Evolutionary conservation across 2,113 vertebrate species (phyloP).

Genomic region (Heliornis fulica): DNA sequence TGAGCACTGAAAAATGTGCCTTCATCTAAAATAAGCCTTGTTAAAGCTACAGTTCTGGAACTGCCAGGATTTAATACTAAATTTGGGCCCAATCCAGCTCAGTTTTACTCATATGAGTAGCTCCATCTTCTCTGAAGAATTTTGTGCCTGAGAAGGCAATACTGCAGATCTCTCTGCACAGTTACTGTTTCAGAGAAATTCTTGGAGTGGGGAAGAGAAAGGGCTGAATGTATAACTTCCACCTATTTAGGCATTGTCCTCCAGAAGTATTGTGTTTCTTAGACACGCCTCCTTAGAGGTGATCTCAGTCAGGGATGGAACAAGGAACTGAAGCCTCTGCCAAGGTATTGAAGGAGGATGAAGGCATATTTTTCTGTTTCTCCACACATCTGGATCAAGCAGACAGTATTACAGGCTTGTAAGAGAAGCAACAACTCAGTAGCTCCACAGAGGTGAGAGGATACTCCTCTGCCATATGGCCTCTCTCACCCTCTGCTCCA

Average conservation of each 20-base stretch:
- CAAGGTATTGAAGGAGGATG: neutral
- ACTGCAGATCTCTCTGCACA: neutral
- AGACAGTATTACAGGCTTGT: accelerated
- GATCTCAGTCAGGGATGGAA: neutral
- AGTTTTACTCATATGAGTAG: slow-evolving; percentile 7
- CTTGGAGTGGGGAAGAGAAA: neutral
- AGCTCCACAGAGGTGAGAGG: accelerated
- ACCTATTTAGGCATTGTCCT: accelerated
- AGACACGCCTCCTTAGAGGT: accelerated
- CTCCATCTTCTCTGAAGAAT: neutral
- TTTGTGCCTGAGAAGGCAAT: neutral
- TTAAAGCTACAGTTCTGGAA: slow-evolving; percentile 17
- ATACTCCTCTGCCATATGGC: accelerated
- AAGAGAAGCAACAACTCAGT: accelerated
- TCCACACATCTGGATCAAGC: neutral
- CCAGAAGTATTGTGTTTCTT: accelerated
- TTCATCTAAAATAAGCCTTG: slow-evolving; percentile 59
- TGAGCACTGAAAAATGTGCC: slow-evolving; percentile 49
- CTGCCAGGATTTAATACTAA: neutral
- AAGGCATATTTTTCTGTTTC: neutral
- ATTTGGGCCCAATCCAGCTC: neutral
- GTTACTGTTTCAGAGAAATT: neutral
- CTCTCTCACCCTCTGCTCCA: neutral
- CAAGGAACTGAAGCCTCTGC: neutral
- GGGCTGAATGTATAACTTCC: neutral